Evolutionary conservation across 2,797 vertebrate species (phyloP).

Genomic region (Pristis pectinata): DNA sequence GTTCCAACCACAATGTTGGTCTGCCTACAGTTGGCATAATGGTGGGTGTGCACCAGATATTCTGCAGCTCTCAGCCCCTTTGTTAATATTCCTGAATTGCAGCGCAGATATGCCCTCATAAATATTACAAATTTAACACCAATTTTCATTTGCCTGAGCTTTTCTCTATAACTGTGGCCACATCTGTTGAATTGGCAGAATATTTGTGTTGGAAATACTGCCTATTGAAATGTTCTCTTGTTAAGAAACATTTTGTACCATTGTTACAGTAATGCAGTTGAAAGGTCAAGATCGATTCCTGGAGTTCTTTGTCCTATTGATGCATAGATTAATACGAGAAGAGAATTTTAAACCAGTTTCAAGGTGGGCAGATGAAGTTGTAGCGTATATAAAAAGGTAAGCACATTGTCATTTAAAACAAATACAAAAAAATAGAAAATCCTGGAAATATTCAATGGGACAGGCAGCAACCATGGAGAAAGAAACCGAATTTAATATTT

Average conservation of each 20-base stretch:
- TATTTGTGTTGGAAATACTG: not conserved
- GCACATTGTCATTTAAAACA: not conserved
- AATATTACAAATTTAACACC: no score
- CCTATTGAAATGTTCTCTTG: not conserved
- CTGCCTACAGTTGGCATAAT: not conserved
- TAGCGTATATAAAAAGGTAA: slow-evolving; percentile 68
- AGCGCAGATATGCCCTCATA: not conserved
- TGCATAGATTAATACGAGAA: slow-evolving; percentile 72
- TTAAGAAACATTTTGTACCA: slow-evolving; percentile 28
- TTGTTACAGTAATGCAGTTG: slow-evolving; percentile 74
- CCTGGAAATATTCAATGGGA: no score
- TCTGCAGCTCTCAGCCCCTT: not conserved
- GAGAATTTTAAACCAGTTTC: slow-evolving; percentile 62
- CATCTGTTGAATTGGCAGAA: not conserved
- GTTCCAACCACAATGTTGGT: not conserved
- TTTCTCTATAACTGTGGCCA: not conserved
- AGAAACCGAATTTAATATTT: no score
- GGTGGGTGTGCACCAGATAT: not conserved
- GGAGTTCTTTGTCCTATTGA: slow-evolving; percentile 71
- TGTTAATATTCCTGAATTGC: not conserved
- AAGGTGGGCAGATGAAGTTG: slow-evolving; percentile 61
- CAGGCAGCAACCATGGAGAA: no score
- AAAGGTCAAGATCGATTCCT: slow-evolving; percentile 66
- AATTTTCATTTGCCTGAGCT: not conserved
- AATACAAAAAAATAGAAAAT: no score